phyloP scores from a whole-genome alignment of 2,797 vertebrate genomes.

The Orientallactaga sibirica region DNA sequence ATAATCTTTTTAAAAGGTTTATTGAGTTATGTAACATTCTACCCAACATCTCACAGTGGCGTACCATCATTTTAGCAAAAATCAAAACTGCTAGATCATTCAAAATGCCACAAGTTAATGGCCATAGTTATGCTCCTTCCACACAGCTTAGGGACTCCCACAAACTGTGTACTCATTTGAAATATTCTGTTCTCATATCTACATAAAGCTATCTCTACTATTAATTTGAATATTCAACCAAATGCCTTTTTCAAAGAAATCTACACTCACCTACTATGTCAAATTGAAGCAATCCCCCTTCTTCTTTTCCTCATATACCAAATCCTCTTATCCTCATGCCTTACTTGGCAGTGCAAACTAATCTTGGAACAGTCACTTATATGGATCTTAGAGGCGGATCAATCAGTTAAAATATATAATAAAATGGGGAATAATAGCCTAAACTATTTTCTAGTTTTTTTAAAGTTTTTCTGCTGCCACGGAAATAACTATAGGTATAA shows the following conservation, averaged over 20 bases:
- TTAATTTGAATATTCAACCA: background rate
- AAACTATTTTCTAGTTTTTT: background rate
- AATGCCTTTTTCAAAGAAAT: background rate
- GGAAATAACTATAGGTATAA: no score
- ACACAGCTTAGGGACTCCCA: background rate
- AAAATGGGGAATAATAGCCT: background rate
- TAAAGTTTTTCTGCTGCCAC: background rate
- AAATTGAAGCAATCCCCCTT: background rate
- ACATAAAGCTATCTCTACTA: background rate
- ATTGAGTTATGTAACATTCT: background rate
- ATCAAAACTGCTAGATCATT: background rate
- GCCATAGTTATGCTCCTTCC: no score
- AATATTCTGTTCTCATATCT: background rate
- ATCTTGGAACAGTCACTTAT: background rate
- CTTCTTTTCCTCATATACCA: fast-evolving
- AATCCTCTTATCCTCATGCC: background rate
- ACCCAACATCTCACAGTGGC: no score
- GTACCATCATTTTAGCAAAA: background rate
- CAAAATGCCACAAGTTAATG: background rate
- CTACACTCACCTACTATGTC: background rate
- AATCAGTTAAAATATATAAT: background rate
- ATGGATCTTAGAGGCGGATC: background rate
- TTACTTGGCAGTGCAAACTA: background rate
- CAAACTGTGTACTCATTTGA: fast-evolving
- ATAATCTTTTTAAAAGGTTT: background rate